phyloP scores from a whole-genome alignment of 2,888 invertebrate species.

The Reticulitermes lucifugus region DNA sequence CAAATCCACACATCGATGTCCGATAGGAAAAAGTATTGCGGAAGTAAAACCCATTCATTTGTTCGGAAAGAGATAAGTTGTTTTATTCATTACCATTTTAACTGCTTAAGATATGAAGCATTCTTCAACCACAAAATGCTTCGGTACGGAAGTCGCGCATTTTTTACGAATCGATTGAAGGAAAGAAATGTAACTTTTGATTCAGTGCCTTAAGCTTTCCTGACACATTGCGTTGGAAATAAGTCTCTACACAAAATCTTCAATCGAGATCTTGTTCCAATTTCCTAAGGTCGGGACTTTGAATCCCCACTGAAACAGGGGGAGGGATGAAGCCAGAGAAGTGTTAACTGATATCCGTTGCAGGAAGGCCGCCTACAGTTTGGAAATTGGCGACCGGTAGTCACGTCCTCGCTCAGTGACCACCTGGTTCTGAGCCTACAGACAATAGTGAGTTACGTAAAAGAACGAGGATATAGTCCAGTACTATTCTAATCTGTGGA shows the following conservation, averaged over 20 bases:
- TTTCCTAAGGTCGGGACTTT: constrained; percentile 29
- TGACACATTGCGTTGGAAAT: background rate
- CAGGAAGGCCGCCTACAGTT: background rate
- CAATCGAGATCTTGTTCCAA: constrained; percentile 35
- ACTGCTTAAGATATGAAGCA: too few species aligned
- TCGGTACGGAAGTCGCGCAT: too few species aligned
- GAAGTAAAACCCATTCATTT: too few species aligned
- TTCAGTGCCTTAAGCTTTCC: background rate
- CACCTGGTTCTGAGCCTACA: background rate
- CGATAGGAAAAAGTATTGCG: too few species aligned
- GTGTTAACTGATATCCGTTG: background rate
- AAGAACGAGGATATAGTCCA: background rate
- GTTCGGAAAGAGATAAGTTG: too few species aligned
- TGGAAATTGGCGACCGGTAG: background rate
- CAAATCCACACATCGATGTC: too few species aligned
- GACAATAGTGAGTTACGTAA: background rate
- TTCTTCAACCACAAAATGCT: too few species aligned
- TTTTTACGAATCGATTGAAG: background rate
- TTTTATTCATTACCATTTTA: too few species aligned
- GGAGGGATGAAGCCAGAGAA: background rate
- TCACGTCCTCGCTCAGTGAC: background rate
- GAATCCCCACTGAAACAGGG: background rate
- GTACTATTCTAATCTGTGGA: background rate
- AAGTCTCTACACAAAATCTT: constrained; percentile 27
- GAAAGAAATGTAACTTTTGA: background rate